Evolutionary conservation across 2,888 invertebrate genomes (phyloP).

Genomic region (Saturnia pavonia): DNA sequence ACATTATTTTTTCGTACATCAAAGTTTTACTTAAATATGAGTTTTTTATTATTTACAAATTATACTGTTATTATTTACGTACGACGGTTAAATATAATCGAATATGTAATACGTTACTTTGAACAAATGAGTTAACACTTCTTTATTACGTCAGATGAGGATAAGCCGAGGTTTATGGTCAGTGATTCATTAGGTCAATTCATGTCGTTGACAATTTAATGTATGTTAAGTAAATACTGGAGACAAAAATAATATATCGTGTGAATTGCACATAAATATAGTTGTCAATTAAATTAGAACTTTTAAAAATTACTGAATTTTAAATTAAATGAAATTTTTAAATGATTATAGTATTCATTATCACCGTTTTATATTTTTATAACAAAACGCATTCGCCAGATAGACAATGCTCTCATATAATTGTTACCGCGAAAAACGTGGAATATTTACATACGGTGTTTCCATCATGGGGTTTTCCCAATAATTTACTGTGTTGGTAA

Average conservation of each 20-base stretch:
- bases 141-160: constrained; percentile 70
- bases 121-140: constrained; percentile 49
- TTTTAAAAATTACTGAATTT: not conserved
- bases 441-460: constrained; percentile 50
- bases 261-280: constrained; percentile 37
- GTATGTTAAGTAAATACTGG: constrained; percentile 63
- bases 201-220: constrained; percentile 73
- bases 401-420: constrained; percentile 30
- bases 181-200: constrained; percentile 79
- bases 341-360: not conserved
- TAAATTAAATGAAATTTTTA: no score
- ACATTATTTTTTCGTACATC: constrained; percentile 27
- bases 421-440: constrained; percentile 62
- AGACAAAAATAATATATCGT: constrained; percentile 44
- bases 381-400: not conserved
- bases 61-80: constrained; percentile 11
- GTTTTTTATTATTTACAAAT: not conserved
- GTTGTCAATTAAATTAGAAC: constrained; percentile 28
- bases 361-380: not conserved
- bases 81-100: constrained; percentile 21
- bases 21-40: not conserved
- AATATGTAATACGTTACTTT: constrained; percentile 42
- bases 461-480: constrained; percentile 64
- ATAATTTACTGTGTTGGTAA: constrained; percentile 27
- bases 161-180: constrained; percentile 70